Evolutionary conservation across 1,140 invertebrate species (phyloP).

Genomic region (Ctenoplectra terminalis): DNA sequence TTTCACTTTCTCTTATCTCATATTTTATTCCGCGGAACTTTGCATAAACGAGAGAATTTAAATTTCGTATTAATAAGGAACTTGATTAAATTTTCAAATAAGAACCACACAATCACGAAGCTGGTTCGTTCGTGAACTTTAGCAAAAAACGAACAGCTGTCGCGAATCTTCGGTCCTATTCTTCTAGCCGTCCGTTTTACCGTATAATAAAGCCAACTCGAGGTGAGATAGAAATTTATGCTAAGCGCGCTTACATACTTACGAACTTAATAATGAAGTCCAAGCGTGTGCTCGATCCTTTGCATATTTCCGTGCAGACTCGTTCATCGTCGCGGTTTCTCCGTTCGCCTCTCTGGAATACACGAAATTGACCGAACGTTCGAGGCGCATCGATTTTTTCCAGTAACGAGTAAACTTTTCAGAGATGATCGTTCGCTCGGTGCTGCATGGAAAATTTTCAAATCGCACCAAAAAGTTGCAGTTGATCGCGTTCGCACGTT

Average conservation of each 20-base stretch:
- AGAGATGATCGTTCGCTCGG: conserved; percentile 32
- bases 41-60: not conserved
- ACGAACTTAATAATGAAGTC: conserved; percentile 68
- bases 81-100: not conserved
- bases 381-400: conserved; percentile 46
- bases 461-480: not conserved
- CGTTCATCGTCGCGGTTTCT: not conserved
- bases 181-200: conserved; percentile 9
- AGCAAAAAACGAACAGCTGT: not conserved
- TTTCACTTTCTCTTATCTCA: not conserved
- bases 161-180: conserved; percentile 2
- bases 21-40: conserved; percentile 25
- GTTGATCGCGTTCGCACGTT: not conserved
- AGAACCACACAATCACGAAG: not conserved
- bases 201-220: conserved; percentile 16
- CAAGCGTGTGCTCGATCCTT: conserved; percentile 58
- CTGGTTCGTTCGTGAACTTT: not conserved
- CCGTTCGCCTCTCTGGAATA: not conserved
- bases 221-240: conserved; percentile 62
- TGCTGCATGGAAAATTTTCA: not conserved
- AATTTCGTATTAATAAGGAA: not conserved
- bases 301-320: conserved; percentile 53
- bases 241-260: conserved; percentile 65
- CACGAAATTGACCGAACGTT: conserved; percentile 59
- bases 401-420: conserved; percentile 65